Evolutionary conservation across 1,140 invertebrate species (phyloP).

Genomic region (Aphidius gifuensis): DNA sequence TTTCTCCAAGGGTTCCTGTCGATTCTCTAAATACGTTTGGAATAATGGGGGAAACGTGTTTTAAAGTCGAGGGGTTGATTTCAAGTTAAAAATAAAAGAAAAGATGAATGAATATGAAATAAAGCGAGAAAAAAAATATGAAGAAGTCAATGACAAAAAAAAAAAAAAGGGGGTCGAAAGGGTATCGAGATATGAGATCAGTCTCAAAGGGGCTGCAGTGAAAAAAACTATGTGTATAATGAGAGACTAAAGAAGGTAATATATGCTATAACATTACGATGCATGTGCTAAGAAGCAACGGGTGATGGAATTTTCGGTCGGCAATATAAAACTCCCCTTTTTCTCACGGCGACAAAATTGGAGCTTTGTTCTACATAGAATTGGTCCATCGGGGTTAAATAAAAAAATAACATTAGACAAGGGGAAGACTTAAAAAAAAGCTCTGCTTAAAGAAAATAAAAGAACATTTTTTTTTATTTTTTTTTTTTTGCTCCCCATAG

Average conservation of each 20-base stretch:
- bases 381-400: conserved; percentile 21
- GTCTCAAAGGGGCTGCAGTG: not conserved
- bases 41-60: not conserved
- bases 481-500: too few relatives aligned
- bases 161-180: conserved; percentile 9
- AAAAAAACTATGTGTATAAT: conserved; percentile 15
- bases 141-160: conserved; percentile 5
- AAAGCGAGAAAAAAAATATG: not conserved
- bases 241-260: conserved; percentile 13
- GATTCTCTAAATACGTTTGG: not conserved
- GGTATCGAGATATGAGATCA: conserved; percentile 19
- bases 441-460: not conserved
- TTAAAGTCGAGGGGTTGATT: not conserved
- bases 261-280: conserved; percentile 4
- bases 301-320: conserved; percentile 15
- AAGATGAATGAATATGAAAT: not conserved
- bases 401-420: not conserved
- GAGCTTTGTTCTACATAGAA: conserved; percentile 23
- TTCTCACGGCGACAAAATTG: conserved; percentile 13
- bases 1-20: not conserved
- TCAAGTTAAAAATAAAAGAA: too few relatives aligned
- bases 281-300: not conserved
- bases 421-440: conserved; percentile 10
- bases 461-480: not conserved
- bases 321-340: conserved; percentile 1